Conservation (phyloP, 37 sponge, comb jelly and placozoan genomes). For the Geodia barretti region DNA sequence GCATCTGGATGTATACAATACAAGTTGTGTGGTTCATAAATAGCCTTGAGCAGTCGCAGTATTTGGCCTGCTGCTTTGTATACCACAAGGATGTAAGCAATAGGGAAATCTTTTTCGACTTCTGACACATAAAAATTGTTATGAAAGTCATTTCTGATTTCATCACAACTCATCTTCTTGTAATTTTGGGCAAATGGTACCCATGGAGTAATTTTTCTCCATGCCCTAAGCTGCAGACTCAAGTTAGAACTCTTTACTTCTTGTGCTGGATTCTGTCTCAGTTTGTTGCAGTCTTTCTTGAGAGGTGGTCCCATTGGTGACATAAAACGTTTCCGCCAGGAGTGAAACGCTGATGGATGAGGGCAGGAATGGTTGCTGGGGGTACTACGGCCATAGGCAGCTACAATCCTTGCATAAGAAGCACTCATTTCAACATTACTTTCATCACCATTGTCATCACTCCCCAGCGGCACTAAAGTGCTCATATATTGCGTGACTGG, state of each 20-base stretch:
- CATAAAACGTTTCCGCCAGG: background rate
- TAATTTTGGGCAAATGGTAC: background rate
- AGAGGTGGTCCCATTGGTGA: background rate
- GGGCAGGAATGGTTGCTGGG: too few relatives aligned
- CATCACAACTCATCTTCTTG: conserved; percentile 8
- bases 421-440: too few relatives aligned
- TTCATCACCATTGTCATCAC: too few relatives aligned
- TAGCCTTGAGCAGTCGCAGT: conserved; percentile 28
- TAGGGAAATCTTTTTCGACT: conserved; percentile 14
- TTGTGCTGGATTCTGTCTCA: background rate
- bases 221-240: background rate
- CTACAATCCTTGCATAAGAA: too few relatives aligned
- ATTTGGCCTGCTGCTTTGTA: conserved; percentile 5
- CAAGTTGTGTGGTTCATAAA: conserved; percentile 34
- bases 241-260: background rate
- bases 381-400: too few relatives aligned
- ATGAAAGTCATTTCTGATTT: background rate
- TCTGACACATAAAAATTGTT: conserved; percentile 34
- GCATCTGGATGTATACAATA: conserved; percentile 35
- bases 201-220: background rate
- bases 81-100: conserved; percentile 24
- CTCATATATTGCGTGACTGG: too few relatives aligned
- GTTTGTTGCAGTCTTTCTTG: background rate
- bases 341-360: background rate
- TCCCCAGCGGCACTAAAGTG: too few relatives aligned